Evolutionary conservation across 2,888 invertebrate species (phyloP).

Genomic region (Priocnemis perturbator): DNA sequence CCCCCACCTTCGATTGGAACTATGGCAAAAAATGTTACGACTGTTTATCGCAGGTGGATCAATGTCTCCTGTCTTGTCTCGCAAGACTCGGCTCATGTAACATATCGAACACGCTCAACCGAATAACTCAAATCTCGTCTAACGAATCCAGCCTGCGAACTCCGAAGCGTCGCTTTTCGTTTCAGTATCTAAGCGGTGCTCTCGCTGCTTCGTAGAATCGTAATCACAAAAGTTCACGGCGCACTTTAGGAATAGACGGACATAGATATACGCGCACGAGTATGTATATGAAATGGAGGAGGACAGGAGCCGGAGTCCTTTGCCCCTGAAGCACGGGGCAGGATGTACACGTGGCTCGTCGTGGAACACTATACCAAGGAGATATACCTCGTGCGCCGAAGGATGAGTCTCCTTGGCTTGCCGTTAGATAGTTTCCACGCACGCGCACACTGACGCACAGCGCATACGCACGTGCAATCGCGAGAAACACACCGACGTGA

Average conservation of each 20-base stretch:
- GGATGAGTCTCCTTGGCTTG: conserved; percentile 6
- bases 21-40: too few relatives aligned
- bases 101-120: too few relatives aligned
- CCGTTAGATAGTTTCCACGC: conserved; percentile 4
- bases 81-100: too few relatives aligned
- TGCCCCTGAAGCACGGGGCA: conserved; percentile 39
- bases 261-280: conserved; percentile 7
- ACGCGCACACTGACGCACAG: not conserved
- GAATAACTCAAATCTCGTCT: too few relatives aligned
- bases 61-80: too few relatives aligned
- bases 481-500: conserved; percentile 1
- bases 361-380: conserved; percentile 25
- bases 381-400: conserved; percentile 25
- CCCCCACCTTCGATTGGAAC: too few relatives aligned
- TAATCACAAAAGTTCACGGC: conserved; percentile 39
- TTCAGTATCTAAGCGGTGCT: not conserved
- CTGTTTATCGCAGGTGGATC: too few relatives aligned
- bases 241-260: conserved; percentile 29
- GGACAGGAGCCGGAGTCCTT: conserved; percentile 34
- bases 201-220: conserved; percentile 34
- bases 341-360: conserved; percentile 41
- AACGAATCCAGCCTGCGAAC: too few relatives aligned
- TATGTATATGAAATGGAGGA: not conserved
- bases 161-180: not conserved
- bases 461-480: conserved; percentile 3